Conservation (phyloP, 2,888 invertebrate genomes). For the Protula sp. region DNA sequence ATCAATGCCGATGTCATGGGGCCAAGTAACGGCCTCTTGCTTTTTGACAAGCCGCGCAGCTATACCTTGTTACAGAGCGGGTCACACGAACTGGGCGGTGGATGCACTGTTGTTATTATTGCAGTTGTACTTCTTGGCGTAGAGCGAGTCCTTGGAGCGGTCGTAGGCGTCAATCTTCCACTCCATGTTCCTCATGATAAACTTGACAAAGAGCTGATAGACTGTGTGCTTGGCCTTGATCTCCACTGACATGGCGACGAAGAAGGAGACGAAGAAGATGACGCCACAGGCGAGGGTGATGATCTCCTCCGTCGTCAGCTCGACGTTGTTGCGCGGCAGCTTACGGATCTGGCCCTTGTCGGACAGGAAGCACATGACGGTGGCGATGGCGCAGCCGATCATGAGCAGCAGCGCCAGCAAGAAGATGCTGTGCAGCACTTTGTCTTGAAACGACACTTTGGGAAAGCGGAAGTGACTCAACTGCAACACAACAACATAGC, state of each 20-base stretch:
- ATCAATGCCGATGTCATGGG: too few relatives aligned
- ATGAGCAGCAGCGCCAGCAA: conserved; percentile 56
- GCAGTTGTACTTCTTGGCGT: background rate
- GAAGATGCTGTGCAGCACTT: conserved; percentile 56
- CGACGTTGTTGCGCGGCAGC: conserved; percentile 45
- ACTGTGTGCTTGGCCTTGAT: conserved; percentile 57
- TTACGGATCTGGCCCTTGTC: conserved; percentile 47
- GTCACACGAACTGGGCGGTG: background rate
- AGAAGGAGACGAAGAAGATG: conserved; percentile 59
- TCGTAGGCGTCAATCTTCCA: conserved; percentile 56
- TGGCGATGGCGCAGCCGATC: conserved; percentile 57
- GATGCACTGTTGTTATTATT: background rate
- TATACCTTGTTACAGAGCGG: too few relatives aligned
- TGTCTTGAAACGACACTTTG: conserved; percentile 55
- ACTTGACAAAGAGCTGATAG: conserved; percentile 54
- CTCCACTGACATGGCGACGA: conserved; percentile 59
- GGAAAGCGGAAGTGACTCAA: conserved; percentile 57
- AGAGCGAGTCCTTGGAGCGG: conserved; percentile 32
- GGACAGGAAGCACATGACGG: conserved; percentile 57
- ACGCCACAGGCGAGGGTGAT: conserved; percentile 58
- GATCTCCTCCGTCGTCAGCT: conserved; percentile 56
- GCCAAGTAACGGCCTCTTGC: too few relatives aligned
- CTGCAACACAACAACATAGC: conserved; percentile 46
- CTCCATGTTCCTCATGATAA: conserved; percentile 53
- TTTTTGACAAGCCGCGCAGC: too few relatives aligned